Conservation (phyloP, 2,113 vertebrate genomes). For the Rhombomys opimus region DNA sequence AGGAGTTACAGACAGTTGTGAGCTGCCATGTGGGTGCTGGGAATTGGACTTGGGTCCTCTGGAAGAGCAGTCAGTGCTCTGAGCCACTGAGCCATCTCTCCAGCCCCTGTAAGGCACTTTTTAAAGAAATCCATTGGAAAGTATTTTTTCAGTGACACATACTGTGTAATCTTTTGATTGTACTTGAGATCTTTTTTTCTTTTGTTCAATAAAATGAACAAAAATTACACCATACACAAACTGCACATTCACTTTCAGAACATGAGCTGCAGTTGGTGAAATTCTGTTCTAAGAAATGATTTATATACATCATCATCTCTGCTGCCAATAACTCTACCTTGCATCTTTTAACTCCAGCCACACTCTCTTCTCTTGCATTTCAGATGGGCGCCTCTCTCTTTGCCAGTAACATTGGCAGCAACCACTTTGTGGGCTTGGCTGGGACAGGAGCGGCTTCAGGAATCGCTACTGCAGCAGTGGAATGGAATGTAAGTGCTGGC, state of each 20-base stretch:
- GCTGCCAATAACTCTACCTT: neutral
- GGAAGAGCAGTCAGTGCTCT: too few relatives aligned
- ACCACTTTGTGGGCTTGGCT: slow-evolving; percentile 96
- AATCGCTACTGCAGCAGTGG: slow-evolving; percentile 93
- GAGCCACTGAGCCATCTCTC: too few relatives aligned
- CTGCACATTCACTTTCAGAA: neutral
- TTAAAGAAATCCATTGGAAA: neutral
- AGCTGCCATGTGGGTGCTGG: too few relatives aligned
- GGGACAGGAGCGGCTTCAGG: slow-evolving; percentile 92
- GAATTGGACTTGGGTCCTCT: too few relatives aligned
- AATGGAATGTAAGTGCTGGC: slow-evolving; percentile 94
- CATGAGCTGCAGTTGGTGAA: rapidly evolving
- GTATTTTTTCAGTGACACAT: neutral
- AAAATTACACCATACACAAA: neutral
- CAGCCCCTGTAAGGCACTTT: neutral
- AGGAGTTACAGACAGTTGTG: too few relatives aligned
- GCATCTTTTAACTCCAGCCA: neutral
- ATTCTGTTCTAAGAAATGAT: neutral
- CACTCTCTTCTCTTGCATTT: slow-evolving; percentile 52
- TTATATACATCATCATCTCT: neutral
- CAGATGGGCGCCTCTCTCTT: slow-evolving; percentile 98
- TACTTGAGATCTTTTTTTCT: neutral
- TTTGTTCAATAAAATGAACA: neutral
- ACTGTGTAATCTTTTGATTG: neutral
- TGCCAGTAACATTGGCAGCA: slow-evolving; percentile 97